Evolutionary conservation across 2,888 invertebrate genomes (phyloP).

Genomic region (Seira musarum): DNA sequence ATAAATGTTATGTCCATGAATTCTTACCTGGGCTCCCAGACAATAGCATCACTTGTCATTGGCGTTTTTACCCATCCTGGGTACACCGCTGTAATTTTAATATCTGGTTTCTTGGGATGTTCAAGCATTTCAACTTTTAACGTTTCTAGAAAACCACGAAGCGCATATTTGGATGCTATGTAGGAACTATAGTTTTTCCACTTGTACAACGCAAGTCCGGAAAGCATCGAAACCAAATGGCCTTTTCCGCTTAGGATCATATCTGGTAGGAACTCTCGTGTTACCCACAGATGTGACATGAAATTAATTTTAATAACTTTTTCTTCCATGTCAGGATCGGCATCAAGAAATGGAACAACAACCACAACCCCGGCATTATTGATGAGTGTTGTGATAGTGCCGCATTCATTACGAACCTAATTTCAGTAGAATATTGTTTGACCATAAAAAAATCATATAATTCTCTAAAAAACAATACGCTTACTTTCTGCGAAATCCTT

Average conservation of each 20-base stretch:
- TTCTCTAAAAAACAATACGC: not conserved
- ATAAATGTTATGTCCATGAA: too few species aligned
- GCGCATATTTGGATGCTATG: slow-evolving; percentile 79
- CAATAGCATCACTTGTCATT: slow-evolving; percentile 22
- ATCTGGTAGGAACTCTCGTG: slow-evolving; percentile 77
- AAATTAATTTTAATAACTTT: slow-evolving; percentile 77
- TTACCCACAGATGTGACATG: slow-evolving; percentile 79
- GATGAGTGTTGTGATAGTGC: slow-evolving; percentile 78
- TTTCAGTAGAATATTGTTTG: not conserved
- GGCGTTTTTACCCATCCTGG: slow-evolving; percentile 77
- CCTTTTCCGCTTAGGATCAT: slow-evolving; percentile 77
- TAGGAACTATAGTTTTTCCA: slow-evolving; percentile 77
- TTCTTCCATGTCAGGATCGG: slow-evolving; percentile 75
- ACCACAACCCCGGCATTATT: slow-evolving; percentile 85
- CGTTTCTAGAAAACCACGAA: slow-evolving; percentile 79
- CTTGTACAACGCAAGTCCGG: slow-evolving; percentile 78
- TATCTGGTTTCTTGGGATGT: slow-evolving; percentile 75
- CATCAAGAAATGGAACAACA: slow-evolving; percentile 64
- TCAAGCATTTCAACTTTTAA: slow-evolving; percentile 77
- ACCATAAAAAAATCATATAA: not conserved
- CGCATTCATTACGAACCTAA: slow-evolving; percentile 75
- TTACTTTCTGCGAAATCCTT: slow-evolving; percentile 46
- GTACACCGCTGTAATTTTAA: slow-evolving; percentile 78
- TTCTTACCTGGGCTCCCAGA: slow-evolving; percentile 23
- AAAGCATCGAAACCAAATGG: slow-evolving; percentile 78